Evolutionary conservation across 1,140 invertebrate genomes (phyloP).

Genomic region (Leptinotarsa defecta): DNA sequence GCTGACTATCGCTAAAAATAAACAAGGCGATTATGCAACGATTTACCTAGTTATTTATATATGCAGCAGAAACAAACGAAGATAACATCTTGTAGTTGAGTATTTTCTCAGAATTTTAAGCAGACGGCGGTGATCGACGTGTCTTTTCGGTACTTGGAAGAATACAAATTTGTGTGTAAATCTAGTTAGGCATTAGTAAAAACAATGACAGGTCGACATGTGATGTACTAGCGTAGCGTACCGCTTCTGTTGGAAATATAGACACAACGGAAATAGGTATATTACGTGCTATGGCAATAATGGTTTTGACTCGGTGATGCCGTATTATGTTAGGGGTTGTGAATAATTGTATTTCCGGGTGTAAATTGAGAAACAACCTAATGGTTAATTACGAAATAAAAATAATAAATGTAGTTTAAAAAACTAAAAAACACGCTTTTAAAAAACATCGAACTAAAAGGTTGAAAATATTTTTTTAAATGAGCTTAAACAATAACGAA

Average conservation of each 20-base stretch:
- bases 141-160: neutral
- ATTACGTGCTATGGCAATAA: neutral
- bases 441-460: neutral
- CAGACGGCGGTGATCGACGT: neutral
- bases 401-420: too few species aligned
- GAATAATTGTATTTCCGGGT: too few species aligned
- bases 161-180: conserved; percentile 7
- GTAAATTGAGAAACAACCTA: too few species aligned
- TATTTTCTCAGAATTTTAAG: neutral
- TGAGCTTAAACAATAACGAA: too few species aligned
- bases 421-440: too few species aligned
- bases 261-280: neutral
- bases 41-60: conserved; percentile 5
- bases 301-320: neutral
- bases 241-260: neutral
- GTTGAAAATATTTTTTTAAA: too few species aligned
- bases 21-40: conserved; percentile 2
- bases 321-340: too few species aligned
- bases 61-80: conserved; percentile 5
- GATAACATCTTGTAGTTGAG: neutral
- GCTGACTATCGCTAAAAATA: conserved; percentile 3
- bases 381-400: too few species aligned
- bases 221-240: neutral
- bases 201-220: neutral
- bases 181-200: neutral